Evolutionary conservation across 1,140 invertebrate genomes (phyloP).

Genomic region (Himalopsyche phryganea): DNA sequence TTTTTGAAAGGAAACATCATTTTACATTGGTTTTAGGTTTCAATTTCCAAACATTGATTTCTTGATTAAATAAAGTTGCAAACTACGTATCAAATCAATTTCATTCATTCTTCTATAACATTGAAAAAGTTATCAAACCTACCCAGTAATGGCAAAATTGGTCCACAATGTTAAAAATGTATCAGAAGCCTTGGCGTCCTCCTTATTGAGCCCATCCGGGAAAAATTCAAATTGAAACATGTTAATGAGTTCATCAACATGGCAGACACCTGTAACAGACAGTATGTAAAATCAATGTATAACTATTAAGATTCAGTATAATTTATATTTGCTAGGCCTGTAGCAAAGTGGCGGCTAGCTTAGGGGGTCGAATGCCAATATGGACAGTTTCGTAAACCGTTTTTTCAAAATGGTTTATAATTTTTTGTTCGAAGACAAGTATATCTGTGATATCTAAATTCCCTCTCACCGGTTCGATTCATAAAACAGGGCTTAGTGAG

Average conservation of each 20-base stretch:
- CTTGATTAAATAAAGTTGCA: background rate
- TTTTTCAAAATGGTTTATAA: background rate
- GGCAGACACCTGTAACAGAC: slow-evolving; percentile 20
- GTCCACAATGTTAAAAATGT: slow-evolving; percentile 25
- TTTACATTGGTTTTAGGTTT: too few relatives aligned
- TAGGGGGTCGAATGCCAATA: background rate
- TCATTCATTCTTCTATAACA: background rate
- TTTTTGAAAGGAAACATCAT: too few relatives aligned
- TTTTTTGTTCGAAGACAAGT: background rate
- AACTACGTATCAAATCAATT: background rate
- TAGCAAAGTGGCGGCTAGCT: background rate
- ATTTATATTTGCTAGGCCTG: background rate
- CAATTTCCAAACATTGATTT: background rate
- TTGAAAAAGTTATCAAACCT: background rate
- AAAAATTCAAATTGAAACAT: slow-evolving; percentile 23
- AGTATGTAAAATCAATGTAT: background rate
- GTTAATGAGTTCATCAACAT: slow-evolving; percentile 29
- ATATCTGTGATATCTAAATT: background rate
- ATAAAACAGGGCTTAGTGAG: too few relatives aligned
- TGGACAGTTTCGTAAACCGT: background rate
- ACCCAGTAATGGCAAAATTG: slow-evolving; percentile 29
- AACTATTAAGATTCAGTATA: background rate
- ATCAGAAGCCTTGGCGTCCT: slow-evolving; percentile 18
- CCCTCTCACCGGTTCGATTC: too few relatives aligned
- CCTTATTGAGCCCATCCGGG: slow-evolving; percentile 4